These are phyloP conservation scores for Hyperoplus immaculatus DNA, from an alignment of 2,797 vertebrate species.

Conservation along the genomic window DNA sequence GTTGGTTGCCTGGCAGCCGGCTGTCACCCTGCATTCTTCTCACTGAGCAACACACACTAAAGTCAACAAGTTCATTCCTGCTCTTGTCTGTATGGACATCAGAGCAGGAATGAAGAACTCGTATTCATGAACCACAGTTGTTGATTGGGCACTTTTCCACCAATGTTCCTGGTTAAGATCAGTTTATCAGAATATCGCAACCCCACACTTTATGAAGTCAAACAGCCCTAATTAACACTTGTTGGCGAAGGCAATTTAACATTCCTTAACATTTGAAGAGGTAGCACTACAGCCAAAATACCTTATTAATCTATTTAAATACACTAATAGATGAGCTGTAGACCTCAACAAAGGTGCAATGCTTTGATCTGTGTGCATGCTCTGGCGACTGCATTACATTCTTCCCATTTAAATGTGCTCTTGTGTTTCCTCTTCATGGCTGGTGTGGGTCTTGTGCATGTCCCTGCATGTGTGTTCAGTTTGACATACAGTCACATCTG, in stretches of 20 bases:
- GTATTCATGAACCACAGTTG: neutral
- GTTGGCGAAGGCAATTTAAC: neutral
- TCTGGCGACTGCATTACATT: constrained; percentile 15
- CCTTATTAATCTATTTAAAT: neutral
- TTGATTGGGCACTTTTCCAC: neutral
- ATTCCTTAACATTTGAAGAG: neutral
- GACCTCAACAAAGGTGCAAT: neutral
- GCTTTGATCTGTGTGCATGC: constrained; percentile 12
- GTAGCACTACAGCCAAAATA: neutral
- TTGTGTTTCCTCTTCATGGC: constrained; percentile 52
- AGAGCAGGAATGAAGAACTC: neutral
- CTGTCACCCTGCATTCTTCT: constrained; percentile 3
- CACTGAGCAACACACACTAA: neutral
- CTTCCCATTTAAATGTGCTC: constrained; percentile 25
- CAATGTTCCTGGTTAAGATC: too few species aligned
- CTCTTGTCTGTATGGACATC: neutral
- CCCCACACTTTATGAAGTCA: too few species aligned
- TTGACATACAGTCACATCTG: constrained; percentile 85
- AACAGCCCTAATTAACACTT: neutral
- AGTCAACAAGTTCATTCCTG: neutral
- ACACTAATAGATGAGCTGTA: neutral
- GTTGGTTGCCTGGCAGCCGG: constrained; percentile 19
- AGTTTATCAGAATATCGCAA: too few species aligned
- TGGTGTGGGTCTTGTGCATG: constrained; percentile 20
- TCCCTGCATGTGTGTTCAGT: constrained; percentile 62